Evolutionary conservation across 1,140 invertebrate genomes (phyloP).

Genomic region (Bombus confusus): DNA sequence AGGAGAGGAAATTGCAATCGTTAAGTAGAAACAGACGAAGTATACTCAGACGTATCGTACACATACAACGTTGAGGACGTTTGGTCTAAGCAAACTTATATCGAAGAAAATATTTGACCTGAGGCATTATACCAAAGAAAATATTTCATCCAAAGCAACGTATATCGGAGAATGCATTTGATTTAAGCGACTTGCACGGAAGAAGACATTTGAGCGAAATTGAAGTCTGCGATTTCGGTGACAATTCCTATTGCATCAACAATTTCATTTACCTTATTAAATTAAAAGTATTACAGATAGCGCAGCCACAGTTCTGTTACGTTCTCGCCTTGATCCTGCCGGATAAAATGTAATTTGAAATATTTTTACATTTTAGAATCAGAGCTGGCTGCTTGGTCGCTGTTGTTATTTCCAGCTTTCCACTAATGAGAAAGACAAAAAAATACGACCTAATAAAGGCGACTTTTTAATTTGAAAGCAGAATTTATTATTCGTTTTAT

Average conservation of each 20-base stretch:
- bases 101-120: not conserved
- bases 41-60: not conserved
- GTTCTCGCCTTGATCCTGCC: not conserved
- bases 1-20: not conserved
- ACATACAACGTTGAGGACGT: no score
- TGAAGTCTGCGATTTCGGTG: not conserved
- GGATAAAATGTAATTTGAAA: not conserved
- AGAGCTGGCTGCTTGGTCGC: not conserved
- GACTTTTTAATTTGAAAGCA: not conserved
- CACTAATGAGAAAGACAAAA: not conserved
- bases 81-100: not conserved
- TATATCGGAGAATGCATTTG: not conserved
- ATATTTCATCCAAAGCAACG: not conserved
- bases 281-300: not conserved
- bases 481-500: not conserved
- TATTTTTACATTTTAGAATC: no score
- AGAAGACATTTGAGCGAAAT: not conserved
- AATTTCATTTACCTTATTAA: not conserved
- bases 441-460: not conserved
- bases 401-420: not conserved
- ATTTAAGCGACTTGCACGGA: not conserved
- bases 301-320: not conserved
- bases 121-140: not conserved
- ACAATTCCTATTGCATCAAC: not conserved
- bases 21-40: not conserved